Evolutionary conservation across 2,888 invertebrate species (phyloP).

Genomic region (Achlya flavicornis): DNA sequence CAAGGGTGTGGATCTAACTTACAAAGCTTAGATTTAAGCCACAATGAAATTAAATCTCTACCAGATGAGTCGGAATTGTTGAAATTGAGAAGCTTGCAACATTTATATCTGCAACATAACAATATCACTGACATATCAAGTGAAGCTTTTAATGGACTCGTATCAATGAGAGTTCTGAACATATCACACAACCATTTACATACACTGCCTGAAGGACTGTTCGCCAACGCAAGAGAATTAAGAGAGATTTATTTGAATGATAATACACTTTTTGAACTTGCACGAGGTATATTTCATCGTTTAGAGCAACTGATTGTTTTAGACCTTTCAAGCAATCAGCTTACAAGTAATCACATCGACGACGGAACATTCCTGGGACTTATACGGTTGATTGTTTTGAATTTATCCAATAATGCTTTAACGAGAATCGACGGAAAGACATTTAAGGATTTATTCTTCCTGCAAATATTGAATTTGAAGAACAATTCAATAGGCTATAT

Average conservation of each 20-base stretch:
- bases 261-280: constrained; percentile 92
- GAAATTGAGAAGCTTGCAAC: constrained; percentile 90
- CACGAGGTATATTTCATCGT: constrained; percentile 92
- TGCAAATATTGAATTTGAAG: constrained; percentile 93
- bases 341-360: constrained; percentile 93
- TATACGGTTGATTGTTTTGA: constrained; percentile 92
- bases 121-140: constrained; percentile 91
- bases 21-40: constrained; percentile 90
- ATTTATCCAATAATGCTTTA: constrained; percentile 93
- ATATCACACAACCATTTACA: constrained; percentile 93
- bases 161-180: constrained; percentile 91
- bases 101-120: constrained; percentile 92
- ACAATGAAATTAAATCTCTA: constrained; percentile 89
- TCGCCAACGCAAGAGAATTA: constrained; percentile 91
- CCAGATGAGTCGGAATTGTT: constrained; percentile 90
- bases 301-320: constrained; percentile 92
- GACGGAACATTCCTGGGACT: constrained; percentile 93
- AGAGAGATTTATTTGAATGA: constrained; percentile 93
- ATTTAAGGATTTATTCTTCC: constrained; percentile 93
- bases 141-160: constrained; percentile 91
- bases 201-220: constrained; percentile 91
- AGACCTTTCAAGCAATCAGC: constrained; percentile 92
- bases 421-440: constrained; percentile 92
- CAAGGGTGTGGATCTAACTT: constrained; percentile 87
- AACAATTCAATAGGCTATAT: constrained; percentile 95